Percentiles rank a stretch among this genome's conserved stretches.
These are phyloP conservation scores for Puma concolor DNA, from an alignment of 2,113 vertebrate genomes.

Conservation along the genomic window DNA sequence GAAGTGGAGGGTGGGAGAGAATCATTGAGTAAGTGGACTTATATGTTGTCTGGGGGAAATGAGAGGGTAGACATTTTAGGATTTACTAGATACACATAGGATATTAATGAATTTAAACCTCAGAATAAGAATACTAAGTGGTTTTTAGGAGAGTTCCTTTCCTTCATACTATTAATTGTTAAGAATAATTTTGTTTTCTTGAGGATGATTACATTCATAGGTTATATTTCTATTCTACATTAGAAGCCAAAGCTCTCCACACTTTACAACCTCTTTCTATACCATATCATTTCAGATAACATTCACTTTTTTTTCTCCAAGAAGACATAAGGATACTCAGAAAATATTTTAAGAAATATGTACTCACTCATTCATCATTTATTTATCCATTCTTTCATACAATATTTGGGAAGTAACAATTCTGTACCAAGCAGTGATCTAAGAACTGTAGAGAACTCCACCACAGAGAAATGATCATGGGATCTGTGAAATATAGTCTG, in stretches of 20 bases:
- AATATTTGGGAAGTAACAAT: not conserved
- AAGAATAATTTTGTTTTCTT: not conserved
- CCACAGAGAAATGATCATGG: not conserved
- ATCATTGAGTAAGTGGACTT: not conserved
- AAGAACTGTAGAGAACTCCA: not conserved
- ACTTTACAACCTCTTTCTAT: not conserved
- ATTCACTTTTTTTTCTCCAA: not conserved
- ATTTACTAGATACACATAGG: not conserved
- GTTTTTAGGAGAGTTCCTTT: not conserved
- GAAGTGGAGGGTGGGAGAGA: accelerated
- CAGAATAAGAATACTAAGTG: not conserved
- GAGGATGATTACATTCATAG: not conserved
- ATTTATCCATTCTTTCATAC: not conserved
- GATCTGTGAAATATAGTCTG: not conserved
- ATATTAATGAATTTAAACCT: not conserved
- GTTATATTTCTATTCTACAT: conserved; percentile 2
- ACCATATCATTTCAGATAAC: not conserved
- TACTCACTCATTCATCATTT: not conserved
- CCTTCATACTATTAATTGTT: not conserved
- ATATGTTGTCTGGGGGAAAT: not conserved
- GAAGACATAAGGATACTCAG: not conserved
- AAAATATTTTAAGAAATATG: not conserved
- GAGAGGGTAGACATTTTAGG: not conserved
- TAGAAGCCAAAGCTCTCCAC: not conserved
- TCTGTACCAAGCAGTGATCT: not conserved